Evolutionary conservation across 2,797 vertebrate species (phyloP), one percentile per base, ranked within the genome.

Genomic region (Eleutherodactylus coqui): DNA sequence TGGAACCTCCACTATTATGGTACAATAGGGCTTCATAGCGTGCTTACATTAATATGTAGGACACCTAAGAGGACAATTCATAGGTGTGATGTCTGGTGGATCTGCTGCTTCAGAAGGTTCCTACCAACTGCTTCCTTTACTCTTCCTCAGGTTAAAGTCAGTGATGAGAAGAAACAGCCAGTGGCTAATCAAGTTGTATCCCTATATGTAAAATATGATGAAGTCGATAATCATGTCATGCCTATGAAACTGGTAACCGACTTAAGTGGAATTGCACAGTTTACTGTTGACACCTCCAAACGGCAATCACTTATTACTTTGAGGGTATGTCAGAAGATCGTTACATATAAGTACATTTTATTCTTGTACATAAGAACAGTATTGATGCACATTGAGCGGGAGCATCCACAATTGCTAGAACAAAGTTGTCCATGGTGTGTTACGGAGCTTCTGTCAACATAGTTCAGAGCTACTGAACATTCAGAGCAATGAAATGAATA

Each of bases 211-310:
- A 0, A n/a, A 41, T 9, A 53, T 0, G 14, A n/a, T n/a, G 9
- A 47, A 47, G 5, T 4, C 32, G 27, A n/a, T 16, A 1, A 13
- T n/a, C 14, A 70, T 10, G 7, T 24, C 17, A 70, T 21, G 41
- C 36, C 2, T 24, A 1, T 24, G 38, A n/a, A 55, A 11, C 11
- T 77, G 47, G 32, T 53, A 17, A 79, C 86, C 5, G 45, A 80
- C 27, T 29, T 51, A 34, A 29, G 79, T n/a, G 86, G 86, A 73
- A 4, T 87, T 32, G 82, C 82, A 49, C 19, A 17, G 14, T 84
- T 84, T 49, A 21, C 41, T 13, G n/a, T 87, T 7, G 19, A 75
- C n/a, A 87, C 86, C 6, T 32, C 69, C 13, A 24, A 51, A 24
- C 84, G 86, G 86, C 4, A 38, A 10, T 3, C 17, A 1, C 0